These are phyloP conservation scores for Syngnathus scovelli DNA, from an alignment of 2,113 vertebrate species.

Conservation along the genomic window DNA sequence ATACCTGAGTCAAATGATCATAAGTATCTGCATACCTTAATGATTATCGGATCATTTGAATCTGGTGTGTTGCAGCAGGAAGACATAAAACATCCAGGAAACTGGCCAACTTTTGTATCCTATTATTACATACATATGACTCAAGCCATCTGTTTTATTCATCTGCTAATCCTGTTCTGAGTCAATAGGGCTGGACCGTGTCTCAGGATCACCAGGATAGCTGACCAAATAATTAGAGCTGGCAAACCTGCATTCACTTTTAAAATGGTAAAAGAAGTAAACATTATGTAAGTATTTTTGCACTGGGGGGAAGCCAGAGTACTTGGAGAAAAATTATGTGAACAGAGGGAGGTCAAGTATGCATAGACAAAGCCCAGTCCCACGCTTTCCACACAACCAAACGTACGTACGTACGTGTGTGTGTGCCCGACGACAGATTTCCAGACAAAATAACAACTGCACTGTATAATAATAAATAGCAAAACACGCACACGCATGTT, in stretches of 20 bases:
- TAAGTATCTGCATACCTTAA: no score
- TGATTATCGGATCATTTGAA: no score
- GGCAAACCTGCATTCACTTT: not conserved
- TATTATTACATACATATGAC: not conserved
- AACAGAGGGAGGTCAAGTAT: not conserved
- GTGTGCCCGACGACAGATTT: not conserved
- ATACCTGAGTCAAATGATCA: no score
- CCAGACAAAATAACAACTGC: slow-evolving; percentile 3
- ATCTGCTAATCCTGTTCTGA: no score
- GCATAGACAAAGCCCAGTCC: not conserved
- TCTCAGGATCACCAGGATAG: not conserved
- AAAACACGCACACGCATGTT: no score
- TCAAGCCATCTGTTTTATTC: not conserved
- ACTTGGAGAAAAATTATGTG: not conserved
- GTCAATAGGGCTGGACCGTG: no score
- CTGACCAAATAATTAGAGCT: not conserved
- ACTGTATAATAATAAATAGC: not conserved
- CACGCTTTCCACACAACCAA: not conserved
- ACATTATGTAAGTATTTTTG: not conserved
- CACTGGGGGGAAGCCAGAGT: not conserved
- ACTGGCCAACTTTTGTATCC: no score
- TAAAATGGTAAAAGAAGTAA: not conserved
- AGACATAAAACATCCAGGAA: no score
- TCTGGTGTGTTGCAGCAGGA: no score
- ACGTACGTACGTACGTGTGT: no score